Evolutionary conservation across 1,140 invertebrate species (phyloP).

Genomic region (Zaprionus africanus): DNA sequence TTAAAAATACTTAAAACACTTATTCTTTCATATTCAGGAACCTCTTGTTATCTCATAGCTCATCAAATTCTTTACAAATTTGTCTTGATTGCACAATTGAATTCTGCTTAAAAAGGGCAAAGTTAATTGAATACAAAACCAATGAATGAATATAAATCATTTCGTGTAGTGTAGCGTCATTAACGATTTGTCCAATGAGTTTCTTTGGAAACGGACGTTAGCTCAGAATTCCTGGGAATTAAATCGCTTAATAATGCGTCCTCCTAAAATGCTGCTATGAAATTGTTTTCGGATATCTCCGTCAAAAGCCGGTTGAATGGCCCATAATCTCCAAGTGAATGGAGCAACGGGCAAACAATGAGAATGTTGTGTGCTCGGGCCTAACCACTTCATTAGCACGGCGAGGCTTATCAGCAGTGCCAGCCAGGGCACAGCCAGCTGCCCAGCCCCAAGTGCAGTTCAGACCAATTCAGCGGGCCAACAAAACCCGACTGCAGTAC

Average conservation of each 20-base stretch:
- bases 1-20: too few relatives aligned
- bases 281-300: slow-evolving; percentile 16
- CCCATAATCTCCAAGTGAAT: slow-evolving; percentile 53
- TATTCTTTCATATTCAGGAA: neutral
- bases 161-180: neutral
- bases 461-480: slow-evolving; percentile 6
- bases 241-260: slow-evolving; percentile 21
- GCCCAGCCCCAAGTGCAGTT: slow-evolving; percentile 1
- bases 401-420: slow-evolving; percentile 52
- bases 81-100: neutral
- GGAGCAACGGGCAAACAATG: slow-evolving; percentile 58
- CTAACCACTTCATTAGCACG: slow-evolving; percentile 61
- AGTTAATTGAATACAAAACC: neutral
- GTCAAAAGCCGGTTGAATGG: slow-evolving; percentile 44
- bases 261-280: slow-evolving; percentile 67
- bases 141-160: slow-evolving; percentile 9
- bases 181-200: slow-evolving; percentile 11
- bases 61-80: neutral
- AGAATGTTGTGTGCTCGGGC: slow-evolving; percentile 2
- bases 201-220: slow-evolving; percentile 13
- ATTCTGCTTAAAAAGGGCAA: neutral
- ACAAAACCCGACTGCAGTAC: slow-evolving; percentile 36
- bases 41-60: neutral
- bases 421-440: neutral
- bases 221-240: neutral